phyloP scores from a whole-genome alignment of 2,113 vertebrate species.

The Melanostigma gelatinosum region DNA sequence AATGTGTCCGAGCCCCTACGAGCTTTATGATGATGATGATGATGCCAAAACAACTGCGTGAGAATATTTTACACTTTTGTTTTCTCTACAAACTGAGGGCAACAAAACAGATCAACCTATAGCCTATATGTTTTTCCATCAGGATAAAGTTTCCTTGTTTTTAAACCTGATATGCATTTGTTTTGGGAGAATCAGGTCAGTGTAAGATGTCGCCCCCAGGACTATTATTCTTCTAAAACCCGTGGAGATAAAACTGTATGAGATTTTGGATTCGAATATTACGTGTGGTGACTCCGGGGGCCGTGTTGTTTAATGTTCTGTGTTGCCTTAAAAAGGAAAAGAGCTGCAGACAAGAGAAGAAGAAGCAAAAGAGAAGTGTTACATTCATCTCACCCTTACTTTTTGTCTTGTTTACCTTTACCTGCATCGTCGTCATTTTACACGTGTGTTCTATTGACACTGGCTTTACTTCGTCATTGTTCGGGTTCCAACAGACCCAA shows the following conservation, averaged over 20 bases:
- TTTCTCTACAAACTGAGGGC: not conserved
- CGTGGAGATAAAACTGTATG: not conserved
- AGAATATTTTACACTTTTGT: conserved; percentile 3
- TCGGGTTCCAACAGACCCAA: not conserved
- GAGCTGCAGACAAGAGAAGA: not conserved
- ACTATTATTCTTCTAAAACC: conserved; percentile 12
- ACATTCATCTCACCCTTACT: not conserved
- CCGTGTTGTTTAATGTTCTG: not conserved
- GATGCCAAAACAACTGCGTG: conserved; percentile 29
- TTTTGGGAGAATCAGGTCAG: not conserved
- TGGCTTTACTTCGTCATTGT: not conserved
- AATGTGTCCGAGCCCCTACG: not conserved
- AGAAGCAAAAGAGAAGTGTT: not conserved
- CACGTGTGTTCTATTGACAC: not conserved
- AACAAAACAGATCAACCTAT: not conserved
- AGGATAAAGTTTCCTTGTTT: conserved; percentile 23
- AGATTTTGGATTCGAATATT: conserved; percentile 7
- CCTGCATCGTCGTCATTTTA: no score
- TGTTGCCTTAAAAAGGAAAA: not conserved
- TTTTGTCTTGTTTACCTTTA: not conserved
- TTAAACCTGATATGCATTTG: not conserved
- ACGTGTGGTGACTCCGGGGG: not conserved
- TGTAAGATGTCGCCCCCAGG: no score
- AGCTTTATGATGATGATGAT: conserved; percentile 26
- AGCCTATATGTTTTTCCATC: not conserved